Evolutionary conservation across 2,888 invertebrate genomes (phyloP), one percentile per base, ranked within the genome.

Genomic region (Lycophotia porphyrea): DNA sequence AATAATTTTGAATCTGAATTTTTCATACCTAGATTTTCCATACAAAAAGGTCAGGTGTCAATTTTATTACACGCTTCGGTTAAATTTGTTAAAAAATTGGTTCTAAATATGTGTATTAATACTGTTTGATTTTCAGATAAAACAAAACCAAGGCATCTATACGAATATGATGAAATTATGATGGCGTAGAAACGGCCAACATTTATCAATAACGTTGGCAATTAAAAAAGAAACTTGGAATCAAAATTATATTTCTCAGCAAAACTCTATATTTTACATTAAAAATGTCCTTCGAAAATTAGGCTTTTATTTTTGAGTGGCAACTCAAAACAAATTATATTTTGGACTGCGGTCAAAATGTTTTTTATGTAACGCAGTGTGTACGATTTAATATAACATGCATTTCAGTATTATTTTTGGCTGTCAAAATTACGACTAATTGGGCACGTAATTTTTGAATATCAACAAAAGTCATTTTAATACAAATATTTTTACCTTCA

Each of bases 121-220:
- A 7, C 7, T 63, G 0, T 39, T 39, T 63, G 0, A 27, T 66
- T 74, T 58, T 7, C 78, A 78, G 78, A 1, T 39, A 44, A 21
- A 15, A 34, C 4, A 11, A 55, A 5, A 34, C 2, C 27, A 0
- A 63, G 15, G 2, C 18, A 42, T 42, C 34, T 1, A 11, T 31
- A 47, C 7, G 15, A 47, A 24, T 27, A 52, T n/a, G 11, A 15
- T 21, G 11, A 5, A 24, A 63, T 34, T 24, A 63, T 0, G 7
- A 60, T 13, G 24, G 24, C 8, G 1, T 7, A 39, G 8, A 55
- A 55, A 47, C n/a, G n/a, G n/a, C 47, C 4, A 47, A 60, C 24
- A 7, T 42, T 18, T 3, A 39, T 24, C 15, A 49, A 9, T 27
- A 34, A 27, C 18, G 15, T n/a, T 15, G 13, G 36, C 18, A 15